These are phyloP conservation scores for Scaptomyza tumidula DNA, from an alignment of 2,888 invertebrate species.

Conservation along the genomic window DNA sequence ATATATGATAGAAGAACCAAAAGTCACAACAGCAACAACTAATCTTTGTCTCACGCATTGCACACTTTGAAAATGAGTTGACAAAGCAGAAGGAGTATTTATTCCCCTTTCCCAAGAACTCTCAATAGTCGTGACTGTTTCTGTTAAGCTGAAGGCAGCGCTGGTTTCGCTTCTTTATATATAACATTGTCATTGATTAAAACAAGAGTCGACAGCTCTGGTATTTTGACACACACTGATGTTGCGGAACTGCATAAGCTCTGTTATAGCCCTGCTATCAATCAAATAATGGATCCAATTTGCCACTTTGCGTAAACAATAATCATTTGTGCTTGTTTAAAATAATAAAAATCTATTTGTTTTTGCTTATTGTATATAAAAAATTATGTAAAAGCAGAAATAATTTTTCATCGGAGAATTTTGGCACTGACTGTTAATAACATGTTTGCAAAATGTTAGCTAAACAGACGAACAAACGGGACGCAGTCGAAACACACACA, in stretches of 20 bases:
- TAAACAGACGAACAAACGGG: constrained; percentile 18
- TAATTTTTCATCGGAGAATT: not conserved
- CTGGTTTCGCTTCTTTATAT: too few relatives aligned
- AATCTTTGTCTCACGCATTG: too few relatives aligned
- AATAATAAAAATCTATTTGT: not conserved
- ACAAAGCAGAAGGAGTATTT: too few relatives aligned
- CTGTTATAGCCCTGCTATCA: constrained; percentile 12
- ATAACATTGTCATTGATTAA: not conserved
- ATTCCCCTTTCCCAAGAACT: too few relatives aligned
- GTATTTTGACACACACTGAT: constrained; percentile 6
- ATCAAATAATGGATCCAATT: not conserved
- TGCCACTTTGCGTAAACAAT: not conserved
- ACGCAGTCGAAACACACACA: constrained; percentile 20
- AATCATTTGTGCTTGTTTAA: not conserved
- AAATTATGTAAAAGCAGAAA: not conserved
- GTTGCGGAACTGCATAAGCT: not conserved
- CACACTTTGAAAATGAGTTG: too few relatives aligned
- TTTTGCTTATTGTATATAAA: not conserved
- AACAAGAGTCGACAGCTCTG: constrained; percentile 20
- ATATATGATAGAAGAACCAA: too few relatives aligned
- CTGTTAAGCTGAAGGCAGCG: too few relatives aligned
- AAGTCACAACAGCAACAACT: too few relatives aligned
- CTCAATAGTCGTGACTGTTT: too few relatives aligned
- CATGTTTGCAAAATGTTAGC: constrained; percentile 25
- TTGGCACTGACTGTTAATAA: constrained; percentile 16